A percentile compares a stretch with the other conserved stretches of the same genome.
phyloP scores from a whole-genome alignment of 2,797 vertebrate genomes.

The Enteromius radiatus region DNA sequence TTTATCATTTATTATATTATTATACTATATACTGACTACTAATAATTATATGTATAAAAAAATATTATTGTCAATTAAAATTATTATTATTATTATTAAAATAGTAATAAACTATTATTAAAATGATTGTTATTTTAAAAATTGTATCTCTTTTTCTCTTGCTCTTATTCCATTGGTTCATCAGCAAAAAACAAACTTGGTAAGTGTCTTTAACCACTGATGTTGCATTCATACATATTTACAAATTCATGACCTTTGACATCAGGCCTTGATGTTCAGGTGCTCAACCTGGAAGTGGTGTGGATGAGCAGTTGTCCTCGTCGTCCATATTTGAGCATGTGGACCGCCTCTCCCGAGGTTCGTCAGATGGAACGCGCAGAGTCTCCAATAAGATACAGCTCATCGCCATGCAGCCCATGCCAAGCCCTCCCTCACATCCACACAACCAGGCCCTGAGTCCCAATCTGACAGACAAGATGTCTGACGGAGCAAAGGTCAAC shows the following conservation, averaged over 20 bases:
- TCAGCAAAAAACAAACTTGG: conserved; percentile 82
- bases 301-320: conserved; percentile 88
- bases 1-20: not conserved
- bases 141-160: not conserved
- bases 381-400: conserved; percentile 94
- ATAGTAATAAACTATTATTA: not conserved
- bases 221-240: not conserved
- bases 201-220: conserved; percentile 62
- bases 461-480: conserved; percentile 81
- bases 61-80: not conserved
- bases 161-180: conserved; percentile 37
- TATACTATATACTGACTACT: not conserved
- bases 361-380: conserved; percentile 85
- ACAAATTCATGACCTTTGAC: conserved; percentile 11
- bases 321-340: conserved; percentile 97
- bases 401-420: conserved; percentile 95
- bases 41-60: not conserved
- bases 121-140: not conserved
- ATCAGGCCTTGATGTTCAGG: conserved; percentile 65
- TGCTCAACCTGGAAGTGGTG: conserved; percentile 77
- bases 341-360: conserved; percentile 88
- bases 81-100: not conserved
- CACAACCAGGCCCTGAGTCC: conserved; percentile 74
- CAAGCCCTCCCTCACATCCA: conserved; percentile 79
- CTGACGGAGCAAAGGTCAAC: conserved; percentile 86